Evolutionary conservation across 1,140 invertebrate genomes (phyloP), one percentile per base, ranked within the genome.

Genomic region (Radopholus similis): DNA sequence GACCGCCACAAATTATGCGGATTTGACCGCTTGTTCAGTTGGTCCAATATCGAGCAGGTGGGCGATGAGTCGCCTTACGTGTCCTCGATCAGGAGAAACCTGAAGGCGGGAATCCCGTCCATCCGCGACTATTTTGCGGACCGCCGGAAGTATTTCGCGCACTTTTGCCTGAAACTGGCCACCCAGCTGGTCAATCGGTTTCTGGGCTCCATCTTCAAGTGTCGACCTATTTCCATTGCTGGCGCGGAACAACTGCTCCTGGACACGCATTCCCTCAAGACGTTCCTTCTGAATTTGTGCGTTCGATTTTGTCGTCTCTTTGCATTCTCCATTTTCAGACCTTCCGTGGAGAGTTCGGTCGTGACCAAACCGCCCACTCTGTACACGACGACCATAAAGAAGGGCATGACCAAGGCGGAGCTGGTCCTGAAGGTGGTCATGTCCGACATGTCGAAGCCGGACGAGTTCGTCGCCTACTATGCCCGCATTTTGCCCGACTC

Each of bases 341-440:
- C 96, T 0, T 93, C 91, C 0, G 88, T 95, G 37, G 92, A 91
- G 1, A 92, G 90, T 18, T 89, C 90, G 5, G 58, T 81, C 30
- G 70, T 71, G 9, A 71, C 71, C 13, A 83, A 83, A 68, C 83
- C 73, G n/a, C 79, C 77, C 32, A 73, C 73, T 68, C 88, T 87
- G 77, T 90, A 88, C 75, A 89, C 88, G 15, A 87, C 90, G 83
- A 90, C 96, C 21, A 93, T 98, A 0, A 89, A 92, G 0, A 95
- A 95, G 84, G 90, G 92, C 38, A 97, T 98, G 92, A 93, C 92
- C 3, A 92, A 92, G 78, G 95, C 94, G 0, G 95, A 99, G 85
- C 94, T 97, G 91, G 92, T 98, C 47, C 85, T 98, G 4, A 98
- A 99, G 86, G 88, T 96, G 60, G 92, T 97, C 0, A 97, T 98